These are phyloP conservation scores for Hyposmocoma kahamanoa DNA, from an alignment of 1,140 invertebrate species.

Conservation along the genomic window DNA sequence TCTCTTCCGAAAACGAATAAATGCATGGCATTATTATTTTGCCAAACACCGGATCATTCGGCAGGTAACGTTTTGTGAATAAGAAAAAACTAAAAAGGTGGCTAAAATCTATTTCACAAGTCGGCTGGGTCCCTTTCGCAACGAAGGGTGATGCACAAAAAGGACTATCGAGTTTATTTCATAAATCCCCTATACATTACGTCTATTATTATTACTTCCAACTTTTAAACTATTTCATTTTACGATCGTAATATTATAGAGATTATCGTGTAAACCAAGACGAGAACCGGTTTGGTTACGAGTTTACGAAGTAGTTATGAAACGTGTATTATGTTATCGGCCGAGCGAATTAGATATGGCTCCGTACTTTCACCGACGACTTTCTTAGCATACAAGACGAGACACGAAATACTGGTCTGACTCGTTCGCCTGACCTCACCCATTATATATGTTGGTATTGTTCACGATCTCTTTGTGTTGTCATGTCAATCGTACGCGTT, in stretches of 20 bases:
- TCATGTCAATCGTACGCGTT: slow-evolving; percentile 27
- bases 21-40: no score
- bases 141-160: slow-evolving; percentile 27
- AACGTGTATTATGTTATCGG: slow-evolving; percentile 49
- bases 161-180: slow-evolving; percentile 34
- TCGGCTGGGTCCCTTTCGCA: slow-evolving; percentile 25
- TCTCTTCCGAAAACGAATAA: no score
- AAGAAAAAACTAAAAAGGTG: no score
- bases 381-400: slow-evolving; percentile 48
- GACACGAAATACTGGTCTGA: slow-evolving; percentile 27
- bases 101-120: slow-evolving; percentile 36
- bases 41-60: no score
- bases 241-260: slow-evolving; percentile 34
- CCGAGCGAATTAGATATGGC: slow-evolving; percentile 48
- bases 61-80: slow-evolving; percentile 21
- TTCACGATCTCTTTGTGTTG: slow-evolving; percentile 35
- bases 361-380: slow-evolving; percentile 57
- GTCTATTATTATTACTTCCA: slow-evolving; percentile 36
- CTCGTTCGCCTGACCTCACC: slow-evolving; percentile 48
- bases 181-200: slow-evolving; percentile 38
- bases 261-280: slow-evolving; percentile 31
- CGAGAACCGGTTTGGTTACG: slow-evolving; percentile 47
- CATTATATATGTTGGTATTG: slow-evolving; percentile 28
- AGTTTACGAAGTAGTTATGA: slow-evolving; percentile 46
- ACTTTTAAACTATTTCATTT: slow-evolving; percentile 10